phyloP scores from a whole-genome alignment of 2,113 vertebrate genomes.

The Pangasianodon hypophthalmus region DNA sequence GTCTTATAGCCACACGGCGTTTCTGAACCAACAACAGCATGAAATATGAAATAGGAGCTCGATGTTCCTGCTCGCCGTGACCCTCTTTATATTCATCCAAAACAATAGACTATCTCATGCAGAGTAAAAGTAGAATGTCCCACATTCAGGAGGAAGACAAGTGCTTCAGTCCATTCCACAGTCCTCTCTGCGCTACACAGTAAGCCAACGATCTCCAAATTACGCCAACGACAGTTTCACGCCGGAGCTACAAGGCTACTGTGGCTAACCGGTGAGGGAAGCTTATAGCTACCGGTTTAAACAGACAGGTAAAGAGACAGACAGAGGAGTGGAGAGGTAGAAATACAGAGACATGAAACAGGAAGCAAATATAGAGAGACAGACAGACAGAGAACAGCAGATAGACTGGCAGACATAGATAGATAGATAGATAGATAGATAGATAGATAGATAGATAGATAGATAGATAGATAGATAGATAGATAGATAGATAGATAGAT shows the following conservation, averaged over 20 bases:
- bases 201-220: background rate
- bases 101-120: slow-evolving; percentile 34
- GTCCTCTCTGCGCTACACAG: background rate
- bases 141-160: background rate
- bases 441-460: background rate
- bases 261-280: background rate
- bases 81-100: background rate
- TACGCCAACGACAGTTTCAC: background rate
- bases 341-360: background rate
- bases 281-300: background rate
- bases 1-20: background rate
- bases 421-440: background rate
- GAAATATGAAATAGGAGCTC: slow-evolving; percentile 35
- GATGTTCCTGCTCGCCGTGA: background rate
- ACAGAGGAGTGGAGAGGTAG: background rate
- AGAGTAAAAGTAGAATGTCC: slow-evolving; percentile 8
- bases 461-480: background rate
- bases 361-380: background rate
- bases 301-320: background rate
- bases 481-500: background rate
- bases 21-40: slow-evolving; percentile 11
- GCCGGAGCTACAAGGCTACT: background rate
- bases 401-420: background rate
- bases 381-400: background rate
- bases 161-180: background rate